These are phyloP conservation scores for Thermophis baileyi DNA, from an alignment of 2,113 vertebrate species.

Conservation along the genomic window DNA sequence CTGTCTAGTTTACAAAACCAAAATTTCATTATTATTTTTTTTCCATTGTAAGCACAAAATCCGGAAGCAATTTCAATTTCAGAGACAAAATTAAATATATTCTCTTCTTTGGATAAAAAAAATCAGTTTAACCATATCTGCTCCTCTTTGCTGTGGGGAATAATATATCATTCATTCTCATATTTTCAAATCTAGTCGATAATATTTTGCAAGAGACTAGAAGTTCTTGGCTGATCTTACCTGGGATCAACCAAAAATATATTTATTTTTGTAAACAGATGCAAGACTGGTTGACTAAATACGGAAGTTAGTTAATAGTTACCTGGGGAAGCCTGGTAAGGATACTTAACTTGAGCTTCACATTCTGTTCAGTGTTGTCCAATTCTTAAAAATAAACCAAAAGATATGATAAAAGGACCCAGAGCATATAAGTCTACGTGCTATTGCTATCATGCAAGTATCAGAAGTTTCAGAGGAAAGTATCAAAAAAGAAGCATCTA, in stretches of 20 bases:
- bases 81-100: too few species aligned
- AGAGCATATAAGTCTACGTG: too few species aligned
- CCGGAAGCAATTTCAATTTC: too few species aligned
- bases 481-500: background rate
- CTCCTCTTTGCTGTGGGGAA: too few species aligned
- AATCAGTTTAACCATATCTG: too few species aligned
- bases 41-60: too few species aligned
- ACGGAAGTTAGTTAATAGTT: conserved; percentile 11
- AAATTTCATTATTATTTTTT: too few species aligned
- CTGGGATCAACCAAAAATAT: background rate
- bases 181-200: too few species aligned
- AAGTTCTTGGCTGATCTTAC: background rate
- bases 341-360: conserved; percentile 87
- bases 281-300: background rate
- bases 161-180: too few species aligned
- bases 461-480: background rate
- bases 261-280: background rate
- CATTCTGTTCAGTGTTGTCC: conserved; percentile 83
- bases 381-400: conserved; percentile 72
- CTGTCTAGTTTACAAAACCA: too few species aligned
- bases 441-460: background rate
- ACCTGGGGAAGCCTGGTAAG: conserved; percentile 89
- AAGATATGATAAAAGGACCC: background rate
- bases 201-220: background rate
- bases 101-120: too few species aligned